Conservation (phyloP, 2,888 invertebrate genomes). For the Melanotus villosus region DNA sequence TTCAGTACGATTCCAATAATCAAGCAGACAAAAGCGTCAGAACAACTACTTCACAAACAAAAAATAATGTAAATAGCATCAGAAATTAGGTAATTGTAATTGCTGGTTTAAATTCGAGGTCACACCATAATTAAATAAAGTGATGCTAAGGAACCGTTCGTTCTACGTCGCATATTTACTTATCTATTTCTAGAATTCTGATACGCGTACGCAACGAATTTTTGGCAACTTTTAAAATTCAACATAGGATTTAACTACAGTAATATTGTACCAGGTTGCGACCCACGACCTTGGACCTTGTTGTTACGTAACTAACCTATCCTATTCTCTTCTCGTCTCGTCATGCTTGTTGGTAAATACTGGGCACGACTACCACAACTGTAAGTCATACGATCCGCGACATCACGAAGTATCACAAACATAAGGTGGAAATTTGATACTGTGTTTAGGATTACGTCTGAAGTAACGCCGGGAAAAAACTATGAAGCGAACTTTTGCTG, state of each 20-base stretch:
- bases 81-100: conserved; percentile 14
- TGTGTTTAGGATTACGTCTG: too few relatives aligned
- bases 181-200: too few relatives aligned
- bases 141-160: not conserved
- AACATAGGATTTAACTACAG: too few relatives aligned
- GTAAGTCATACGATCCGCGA: conserved; percentile 3
- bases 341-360: conserved; percentile 47
- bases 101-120: conserved; percentile 13
- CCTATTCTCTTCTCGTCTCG: conserved; percentile 41
- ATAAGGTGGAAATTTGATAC: not conserved
- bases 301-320: conserved; percentile 43
- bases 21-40: too few relatives aligned
- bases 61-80: conserved; percentile 6
- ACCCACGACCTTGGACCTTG: conserved; percentile 1
- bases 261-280: not conserved
- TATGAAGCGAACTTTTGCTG: too few relatives aligned
- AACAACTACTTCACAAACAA: not conserved
- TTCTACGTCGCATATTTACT: not conserved
- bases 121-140: conserved; percentile 6
- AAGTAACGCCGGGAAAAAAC: too few relatives aligned
- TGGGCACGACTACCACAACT: conserved; percentile 39
- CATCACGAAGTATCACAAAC: not conserved
- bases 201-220: not conserved
- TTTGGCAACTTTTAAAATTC: too few relatives aligned
- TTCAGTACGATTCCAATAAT: too few relatives aligned